Conservation (phyloP, 1,140 invertebrate species). For the Acromyrmex heyeri region DNA sequence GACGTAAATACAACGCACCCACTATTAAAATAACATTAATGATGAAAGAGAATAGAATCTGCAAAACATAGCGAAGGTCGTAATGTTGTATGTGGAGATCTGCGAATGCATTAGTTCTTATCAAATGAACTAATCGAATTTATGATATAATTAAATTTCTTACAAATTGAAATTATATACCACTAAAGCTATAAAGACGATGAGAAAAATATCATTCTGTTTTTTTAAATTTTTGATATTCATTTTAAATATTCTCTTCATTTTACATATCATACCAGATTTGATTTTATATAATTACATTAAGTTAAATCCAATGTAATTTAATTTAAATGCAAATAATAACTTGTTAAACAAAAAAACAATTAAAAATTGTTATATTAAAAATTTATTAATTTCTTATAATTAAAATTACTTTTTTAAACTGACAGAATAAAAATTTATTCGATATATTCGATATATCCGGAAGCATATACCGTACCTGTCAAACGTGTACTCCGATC, state of each 20-base stretch:
- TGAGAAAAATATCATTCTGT: not conserved
- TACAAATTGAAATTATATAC: not conserved
- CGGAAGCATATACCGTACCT: not conserved
- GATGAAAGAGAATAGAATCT: not conserved
- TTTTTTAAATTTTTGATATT: not conserved
- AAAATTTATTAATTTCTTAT: constrained; percentile 12
- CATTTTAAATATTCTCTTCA: not conserved
- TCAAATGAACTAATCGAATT: constrained; percentile 1
- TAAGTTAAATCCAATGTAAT: not conserved
- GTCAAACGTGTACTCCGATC: not conserved
- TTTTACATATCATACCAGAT: not conserved
- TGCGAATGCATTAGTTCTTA: not conserved
- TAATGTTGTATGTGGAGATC: not conserved
- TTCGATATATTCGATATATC: not conserved
- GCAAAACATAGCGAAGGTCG: constrained; percentile 13
- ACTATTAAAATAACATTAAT: constrained; percentile 24
- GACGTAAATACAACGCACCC: constrained; percentile 10
- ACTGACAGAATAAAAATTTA: not conserved
- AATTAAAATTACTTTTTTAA: not conserved
- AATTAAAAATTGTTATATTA: not conserved
- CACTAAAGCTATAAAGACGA: not conserved
- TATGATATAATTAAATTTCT: not conserved
- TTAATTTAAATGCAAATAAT: not conserved
- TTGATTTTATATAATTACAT: not conserved
- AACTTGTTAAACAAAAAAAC: not conserved